Percentiles rank a stretch among this genome's conserved stretches.
phyloP scores from a whole-genome alignment of 2,113 vertebrate genomes.

The Pholis gunnellus region DNA sequence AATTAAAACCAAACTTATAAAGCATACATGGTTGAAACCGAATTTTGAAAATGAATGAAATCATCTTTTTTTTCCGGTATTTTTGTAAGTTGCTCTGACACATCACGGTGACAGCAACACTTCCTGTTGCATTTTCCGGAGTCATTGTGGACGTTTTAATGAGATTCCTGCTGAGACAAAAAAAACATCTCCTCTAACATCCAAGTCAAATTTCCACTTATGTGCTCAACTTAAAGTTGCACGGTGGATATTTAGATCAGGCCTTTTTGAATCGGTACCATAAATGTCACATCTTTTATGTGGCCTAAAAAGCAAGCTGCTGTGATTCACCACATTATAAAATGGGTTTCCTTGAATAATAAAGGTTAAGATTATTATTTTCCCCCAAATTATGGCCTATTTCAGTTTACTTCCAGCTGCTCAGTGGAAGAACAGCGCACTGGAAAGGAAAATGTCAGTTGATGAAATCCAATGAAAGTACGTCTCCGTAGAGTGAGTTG shows the following conservation, averaged over 20 bases:
- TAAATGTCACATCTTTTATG: slow-evolving; percentile 26
- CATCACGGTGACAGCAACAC: background rate
- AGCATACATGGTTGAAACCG: background rate
- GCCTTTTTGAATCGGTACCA: background rate
- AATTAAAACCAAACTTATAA: background rate
- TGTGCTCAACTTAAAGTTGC: slow-evolving; percentile 10
- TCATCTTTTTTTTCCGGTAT: too few species aligned
- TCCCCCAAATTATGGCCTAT: background rate
- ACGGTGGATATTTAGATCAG: background rate
- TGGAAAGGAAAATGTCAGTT: slow-evolving; percentile 57
- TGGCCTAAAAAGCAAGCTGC: background rate
- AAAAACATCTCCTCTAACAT: background rate
- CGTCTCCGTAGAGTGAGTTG: slow-evolving; percentile 23
- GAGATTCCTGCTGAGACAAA: slow-evolving; percentile 1
- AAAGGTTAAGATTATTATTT: slow-evolving; percentile 6
- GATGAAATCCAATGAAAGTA: slow-evolving; percentile 65
- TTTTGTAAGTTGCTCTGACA: background rate
- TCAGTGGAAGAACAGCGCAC: background rate
- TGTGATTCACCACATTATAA: slow-evolving; percentile 5
- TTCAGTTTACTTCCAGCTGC: slow-evolving; percentile 13
- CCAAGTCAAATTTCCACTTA: background rate
- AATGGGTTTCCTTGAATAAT: background rate
- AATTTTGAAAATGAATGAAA: background rate
- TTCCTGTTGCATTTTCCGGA: slow-evolving; percentile 2
- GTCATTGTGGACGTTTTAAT: background rate